Conservation (phyloP, 2,113 vertebrate genomes). For the Vulpes lagopus region DNA sequence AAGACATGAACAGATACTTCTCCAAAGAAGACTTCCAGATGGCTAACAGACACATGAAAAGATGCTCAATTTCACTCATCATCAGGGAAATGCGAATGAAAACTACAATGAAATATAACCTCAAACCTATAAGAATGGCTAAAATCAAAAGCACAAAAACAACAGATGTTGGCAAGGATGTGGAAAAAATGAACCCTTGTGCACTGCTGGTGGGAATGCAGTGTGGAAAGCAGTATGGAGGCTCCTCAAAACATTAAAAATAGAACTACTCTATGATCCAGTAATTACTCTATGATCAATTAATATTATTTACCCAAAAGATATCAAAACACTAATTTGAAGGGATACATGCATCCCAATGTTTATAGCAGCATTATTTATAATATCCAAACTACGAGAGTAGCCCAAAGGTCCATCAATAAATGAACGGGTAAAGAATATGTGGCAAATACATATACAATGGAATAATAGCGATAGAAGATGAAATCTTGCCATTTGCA, state of each 20-base stretch:
- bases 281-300: background rate
- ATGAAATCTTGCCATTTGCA: background rate
- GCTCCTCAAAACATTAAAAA: background rate
- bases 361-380: background rate
- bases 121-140: background rate
- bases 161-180: background rate
- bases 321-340: background rate
- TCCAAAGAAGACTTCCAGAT: too few relatives aligned
- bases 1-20: too few relatives aligned
- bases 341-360: background rate
- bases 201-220: background rate
- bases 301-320: background rate
- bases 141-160: background rate
- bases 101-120: background rate
- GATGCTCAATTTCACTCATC: background rate
- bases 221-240: background rate
- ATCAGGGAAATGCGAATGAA: background rate
- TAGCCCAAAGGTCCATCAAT: background rate
- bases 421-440: background rate
- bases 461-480: background rate
- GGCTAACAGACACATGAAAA: background rate
- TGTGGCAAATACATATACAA: background rate
- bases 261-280: background rate
- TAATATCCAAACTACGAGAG: background rate
- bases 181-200: background rate